These are phyloP conservation scores for Phengaris arion DNA, from an alignment of 2,888 invertebrate genomes.

Conservation along the genomic window DNA sequence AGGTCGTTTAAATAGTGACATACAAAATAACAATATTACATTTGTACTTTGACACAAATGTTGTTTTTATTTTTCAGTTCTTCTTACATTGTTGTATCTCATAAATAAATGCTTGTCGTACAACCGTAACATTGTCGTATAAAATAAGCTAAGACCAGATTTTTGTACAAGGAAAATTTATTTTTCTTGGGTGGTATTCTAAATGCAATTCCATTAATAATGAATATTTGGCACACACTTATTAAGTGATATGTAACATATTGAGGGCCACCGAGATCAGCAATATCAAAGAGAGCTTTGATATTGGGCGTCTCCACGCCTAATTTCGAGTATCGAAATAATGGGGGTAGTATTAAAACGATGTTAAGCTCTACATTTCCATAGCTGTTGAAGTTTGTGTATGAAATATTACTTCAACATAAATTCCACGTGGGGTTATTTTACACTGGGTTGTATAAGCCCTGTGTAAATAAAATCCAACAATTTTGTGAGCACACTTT, in stretches of 20 bases:
- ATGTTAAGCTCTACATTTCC: not conserved
- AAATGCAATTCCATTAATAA: conserved; percentile 57
- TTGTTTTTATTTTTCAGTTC: not conserved
- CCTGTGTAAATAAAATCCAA: conserved; percentile 12
- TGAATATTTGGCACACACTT: conserved; percentile 65
- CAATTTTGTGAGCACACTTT: conserved; percentile 7
- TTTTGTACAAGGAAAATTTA: not conserved
- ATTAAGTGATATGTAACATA: conserved; percentile 55
- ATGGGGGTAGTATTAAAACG: not conserved
- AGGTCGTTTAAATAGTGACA: too few species aligned
- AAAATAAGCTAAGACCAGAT: not conserved
- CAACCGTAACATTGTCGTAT: not conserved
- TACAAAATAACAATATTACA: too few species aligned
- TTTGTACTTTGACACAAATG: too few species aligned
- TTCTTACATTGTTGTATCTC: not conserved
- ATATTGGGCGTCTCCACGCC: not conserved
- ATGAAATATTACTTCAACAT: not conserved
- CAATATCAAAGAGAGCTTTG: too few species aligned
- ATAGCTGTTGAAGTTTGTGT: not conserved
- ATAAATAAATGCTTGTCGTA: not conserved
- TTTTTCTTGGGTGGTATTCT: conserved; percentile 34
- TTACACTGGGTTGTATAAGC: not conserved
- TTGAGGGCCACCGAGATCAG: not conserved
- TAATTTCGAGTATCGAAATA: not conserved
- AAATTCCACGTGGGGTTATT: not conserved